These are phyloP conservation scores for Luperina nickerlii DNA, from an alignment of 2,888 invertebrate genomes.

Conservation along the genomic window DNA sequence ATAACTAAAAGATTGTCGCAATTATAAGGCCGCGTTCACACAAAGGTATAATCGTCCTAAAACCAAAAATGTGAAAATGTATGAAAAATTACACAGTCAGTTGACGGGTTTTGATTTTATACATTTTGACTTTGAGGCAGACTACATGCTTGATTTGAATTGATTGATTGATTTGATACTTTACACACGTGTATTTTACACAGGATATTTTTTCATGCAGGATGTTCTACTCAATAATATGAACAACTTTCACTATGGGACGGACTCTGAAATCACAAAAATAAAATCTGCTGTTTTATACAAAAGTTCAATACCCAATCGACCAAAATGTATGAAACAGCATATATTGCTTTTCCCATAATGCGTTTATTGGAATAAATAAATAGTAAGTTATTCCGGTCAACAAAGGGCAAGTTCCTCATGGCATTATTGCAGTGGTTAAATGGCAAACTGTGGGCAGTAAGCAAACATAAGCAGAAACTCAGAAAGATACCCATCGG, in stretches of 20 bases:
- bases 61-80: no score
- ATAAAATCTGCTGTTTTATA: no score
- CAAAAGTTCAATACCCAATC: no score
- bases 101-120: neutral
- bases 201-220: no score
- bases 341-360: no score
- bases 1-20: neutral
- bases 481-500: neutral
- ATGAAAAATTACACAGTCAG: neutral
- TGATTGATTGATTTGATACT: no score
- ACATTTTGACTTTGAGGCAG: neutral
- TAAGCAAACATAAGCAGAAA: conserved; percentile 21
- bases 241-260: no score
- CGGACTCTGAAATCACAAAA: no score
- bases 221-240: no score
- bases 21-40: neutral
- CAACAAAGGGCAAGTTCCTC: neutral
- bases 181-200: no score
- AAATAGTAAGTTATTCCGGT: neutral
- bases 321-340: no score
- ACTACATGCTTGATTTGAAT: neutral
- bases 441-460: neutral
- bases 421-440: neutral
- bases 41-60: neutral
- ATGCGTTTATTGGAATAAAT: neutral